Conservation (phyloP, 1,140 invertebrate genomes). For the Epicauta chinensis region DNA sequence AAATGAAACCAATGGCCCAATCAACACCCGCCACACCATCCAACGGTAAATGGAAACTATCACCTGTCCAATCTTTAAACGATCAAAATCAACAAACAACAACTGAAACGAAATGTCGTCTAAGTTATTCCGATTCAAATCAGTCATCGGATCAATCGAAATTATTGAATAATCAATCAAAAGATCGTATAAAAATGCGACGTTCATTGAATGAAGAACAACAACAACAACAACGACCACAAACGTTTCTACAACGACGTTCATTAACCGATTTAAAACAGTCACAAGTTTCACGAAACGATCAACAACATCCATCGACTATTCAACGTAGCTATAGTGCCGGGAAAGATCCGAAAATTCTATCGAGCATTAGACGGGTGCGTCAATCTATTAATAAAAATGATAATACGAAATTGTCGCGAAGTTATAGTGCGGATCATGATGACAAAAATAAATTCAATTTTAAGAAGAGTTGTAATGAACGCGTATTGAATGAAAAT, state of each 20-base stretch:
- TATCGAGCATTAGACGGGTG: not conserved
- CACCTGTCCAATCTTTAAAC: too few species aligned
- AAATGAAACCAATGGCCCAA: slow-evolving; percentile 17
- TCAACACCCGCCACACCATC: slow-evolving; percentile 17
- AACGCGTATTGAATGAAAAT: too few species aligned
- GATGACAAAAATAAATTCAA: too few species aligned
- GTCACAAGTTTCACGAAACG: not conserved
- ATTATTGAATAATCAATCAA: slow-evolving; percentile 1
- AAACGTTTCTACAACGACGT: slow-evolving; percentile 4
- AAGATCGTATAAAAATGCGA: slow-evolving; percentile 1
- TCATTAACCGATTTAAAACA: slow-evolving; percentile 10
- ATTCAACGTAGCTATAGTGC: slow-evolving; percentile 9
- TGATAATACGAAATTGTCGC: too few species aligned
- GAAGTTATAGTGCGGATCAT: too few species aligned
- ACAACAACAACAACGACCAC: not conserved
- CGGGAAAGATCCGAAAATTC: slow-evolving; percentile 3
- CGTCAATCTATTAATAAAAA: not conserved
- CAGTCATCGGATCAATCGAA: not conserved
- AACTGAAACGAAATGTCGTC: not conserved
- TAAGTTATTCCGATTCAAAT: not conserved
- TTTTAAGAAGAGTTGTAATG: too few species aligned
- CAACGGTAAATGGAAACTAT: too few species aligned
- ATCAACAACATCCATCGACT: not conserved
- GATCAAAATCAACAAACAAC: too few species aligned
- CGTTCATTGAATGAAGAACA: not conserved